A percentile compares a stretch with the other conserved stretches of the same genome.
Evolutionary conservation across 1,140 invertebrate genomes (phyloP).

Genomic region (Battus philenor): DNA sequence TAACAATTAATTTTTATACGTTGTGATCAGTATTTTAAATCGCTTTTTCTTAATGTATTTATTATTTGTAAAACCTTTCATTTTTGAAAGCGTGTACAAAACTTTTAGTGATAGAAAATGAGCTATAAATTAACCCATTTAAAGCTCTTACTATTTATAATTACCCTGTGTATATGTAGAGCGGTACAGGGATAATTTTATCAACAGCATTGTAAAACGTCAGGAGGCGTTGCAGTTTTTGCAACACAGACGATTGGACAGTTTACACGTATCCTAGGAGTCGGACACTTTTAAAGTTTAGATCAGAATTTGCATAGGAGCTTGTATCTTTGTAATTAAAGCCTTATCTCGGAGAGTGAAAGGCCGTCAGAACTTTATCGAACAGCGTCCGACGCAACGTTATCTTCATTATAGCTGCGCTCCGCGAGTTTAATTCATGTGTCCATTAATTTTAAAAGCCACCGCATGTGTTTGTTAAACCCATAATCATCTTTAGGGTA

Average conservation of each 20-base stretch:
- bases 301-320: constrained; percentile 26
- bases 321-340: constrained; percentile 64
- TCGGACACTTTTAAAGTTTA: constrained; percentile 39
- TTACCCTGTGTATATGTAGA: too few relatives aligned
- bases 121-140: too few relatives aligned
- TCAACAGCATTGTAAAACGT: constrained; percentile 10
- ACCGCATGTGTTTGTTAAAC: constrained; percentile 55
- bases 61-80: too few relatives aligned
- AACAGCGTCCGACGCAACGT: constrained; percentile 42
- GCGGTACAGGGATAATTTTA: constrained; percentile 9
- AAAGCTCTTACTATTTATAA: too few relatives aligned
- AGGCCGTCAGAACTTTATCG: constrained; percentile 64
- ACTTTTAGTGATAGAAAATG: too few relatives aligned
- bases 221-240: background rate
- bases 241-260: constrained; percentile 11
- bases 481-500: constrained; percentile 61
- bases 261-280: constrained; percentile 16
- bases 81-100: too few relatives aligned
- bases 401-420: constrained; percentile 66
- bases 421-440: constrained; percentile 59
- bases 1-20: too few relatives aligned
- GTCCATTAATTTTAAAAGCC: constrained; percentile 69
- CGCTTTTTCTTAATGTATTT: too few relatives aligned
- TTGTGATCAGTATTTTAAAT: too few relatives aligned
- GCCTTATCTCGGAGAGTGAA: constrained; percentile 50